Percentiles rank a stretch among this genome's conserved stretches.
These are phyloP conservation scores for Lathronympha strigana DNA, from an alignment of 2,888 invertebrate genomes.

Conservation along the genomic window DNA sequence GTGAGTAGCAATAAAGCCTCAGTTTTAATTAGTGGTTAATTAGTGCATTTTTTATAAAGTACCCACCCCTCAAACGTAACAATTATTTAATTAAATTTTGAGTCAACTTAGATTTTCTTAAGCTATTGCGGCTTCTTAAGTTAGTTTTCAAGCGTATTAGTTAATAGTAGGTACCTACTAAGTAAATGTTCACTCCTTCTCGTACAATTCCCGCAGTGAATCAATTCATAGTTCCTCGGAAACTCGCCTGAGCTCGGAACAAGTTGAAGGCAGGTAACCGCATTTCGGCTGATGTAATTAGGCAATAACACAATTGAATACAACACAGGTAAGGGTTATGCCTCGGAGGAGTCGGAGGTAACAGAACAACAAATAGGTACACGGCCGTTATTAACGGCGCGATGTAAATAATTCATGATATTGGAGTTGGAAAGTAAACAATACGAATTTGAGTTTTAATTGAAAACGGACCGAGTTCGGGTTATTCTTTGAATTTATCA, in stretches of 20 bases:
- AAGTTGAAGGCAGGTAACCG: conserved; percentile 40
- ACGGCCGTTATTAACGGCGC: conserved; percentile 60
- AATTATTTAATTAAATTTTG: no score
- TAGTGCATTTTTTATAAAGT: no score
- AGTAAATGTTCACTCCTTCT: conserved; percentile 21
- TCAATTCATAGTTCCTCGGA: conserved; percentile 36
- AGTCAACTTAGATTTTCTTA: no score
- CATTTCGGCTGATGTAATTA: conserved; percentile 41
- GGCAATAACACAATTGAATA: conserved; percentile 39
- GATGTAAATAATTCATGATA: conserved; percentile 71
- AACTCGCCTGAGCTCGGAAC: conserved; percentile 35
- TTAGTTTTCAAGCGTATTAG: neutral
- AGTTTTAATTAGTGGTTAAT: no score
- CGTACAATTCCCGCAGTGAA: conserved; percentile 23
- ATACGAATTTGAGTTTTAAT: conserved; percentile 73
- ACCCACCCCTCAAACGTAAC: no score
- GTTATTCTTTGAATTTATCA: conserved; percentile 79
- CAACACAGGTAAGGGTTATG: conserved; percentile 44
- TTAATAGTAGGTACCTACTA: neutral
- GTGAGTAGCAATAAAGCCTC: no score
- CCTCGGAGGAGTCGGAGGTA: conserved; percentile 53
- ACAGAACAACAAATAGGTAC: conserved; percentile 59
- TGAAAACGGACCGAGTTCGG: conserved; percentile 76
- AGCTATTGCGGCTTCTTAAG: neutral
- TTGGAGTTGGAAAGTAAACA: conserved; percentile 71